Base-by-base conservation (phyloP, 2,113 vertebrate species). In the Puma concolor region DNA sequence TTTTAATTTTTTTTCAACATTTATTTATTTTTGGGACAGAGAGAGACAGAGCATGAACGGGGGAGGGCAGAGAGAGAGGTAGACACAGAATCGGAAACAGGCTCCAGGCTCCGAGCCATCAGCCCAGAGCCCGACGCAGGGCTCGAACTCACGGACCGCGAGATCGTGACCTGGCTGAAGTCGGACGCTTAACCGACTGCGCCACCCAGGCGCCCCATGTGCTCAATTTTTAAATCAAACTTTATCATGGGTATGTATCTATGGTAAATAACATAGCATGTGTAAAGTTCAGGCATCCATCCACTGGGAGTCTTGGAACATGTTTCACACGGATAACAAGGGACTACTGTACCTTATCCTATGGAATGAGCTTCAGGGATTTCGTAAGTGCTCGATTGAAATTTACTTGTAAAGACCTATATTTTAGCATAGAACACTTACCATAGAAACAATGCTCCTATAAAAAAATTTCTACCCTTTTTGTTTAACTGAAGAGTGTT, bases 401-500 rank as follows among this genome's bases (percentile, higher is more conserved):
- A 44, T 63, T 88, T 91, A 81, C 60, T 85, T 92, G 85, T 80
- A 48, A 83, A 94, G 27, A 83, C 54, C 66, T 57, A 11, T 44
- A 71, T 89, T 97, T 96, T 95, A 88, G 29, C 23, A 66, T 29
- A 67, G 19, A 66, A 2, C 6, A 60, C 9, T 92, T 87, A 82
- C 52, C 67, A 33, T 50, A 64, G 67, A 92, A 77, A 83, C 33
- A 92, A 64, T 92, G 13, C 19, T 86, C 17, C 21, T 66, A 90
- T 77, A 33, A 90, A 89, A 91, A 94, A 76, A 48, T 54, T 89
- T 82, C 33, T 36, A 5, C 16, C 15, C 5, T 71, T 31, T 77
- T 82, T 92, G 23, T 91, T 95, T 91, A 93, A 64, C 5, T 71
- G 81, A 69, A 90, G 52, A 93, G 13, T 60, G 29, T 63, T 69